Evolutionary conservation across 2,797 vertebrate species (phyloP).

Genomic region (Pangasius sanitwongsei): DNA sequence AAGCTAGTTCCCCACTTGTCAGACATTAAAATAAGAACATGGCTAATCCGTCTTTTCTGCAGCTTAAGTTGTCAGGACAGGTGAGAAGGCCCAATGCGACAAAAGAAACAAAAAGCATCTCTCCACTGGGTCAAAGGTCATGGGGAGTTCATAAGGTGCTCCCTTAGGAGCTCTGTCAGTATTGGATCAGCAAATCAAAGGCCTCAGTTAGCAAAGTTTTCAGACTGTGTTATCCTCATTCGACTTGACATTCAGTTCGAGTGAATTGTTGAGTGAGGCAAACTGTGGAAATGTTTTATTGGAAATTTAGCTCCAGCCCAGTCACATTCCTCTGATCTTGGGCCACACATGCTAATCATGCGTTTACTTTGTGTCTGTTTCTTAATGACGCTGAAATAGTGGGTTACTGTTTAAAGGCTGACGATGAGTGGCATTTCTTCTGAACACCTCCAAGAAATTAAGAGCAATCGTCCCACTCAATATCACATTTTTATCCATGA

Average conservation of each 20-base stretch:
- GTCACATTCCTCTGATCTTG: constrained; percentile 48
- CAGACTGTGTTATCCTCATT: constrained; percentile 17
- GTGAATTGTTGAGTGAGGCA: constrained; percentile 13
- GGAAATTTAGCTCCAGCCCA: constrained; percentile 60
- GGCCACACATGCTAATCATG: constrained; percentile 13
- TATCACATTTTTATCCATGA: neutral
- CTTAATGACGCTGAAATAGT: constrained; percentile 44
- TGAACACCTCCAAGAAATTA: neutral
- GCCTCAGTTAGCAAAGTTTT: constrained; percentile 19
- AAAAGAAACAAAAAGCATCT: neutral
- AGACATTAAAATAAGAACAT: neutral
- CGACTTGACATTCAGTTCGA: constrained; percentile 5
- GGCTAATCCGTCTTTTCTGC: neutral
- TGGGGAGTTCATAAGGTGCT: constrained; percentile 8
- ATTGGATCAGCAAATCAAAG: constrained; percentile 27
- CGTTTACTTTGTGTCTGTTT: neutral
- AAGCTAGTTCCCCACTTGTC: neutral
- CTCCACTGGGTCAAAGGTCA: constrained; percentile 21
- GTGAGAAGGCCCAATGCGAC: neutral
- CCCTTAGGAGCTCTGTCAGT: neutral
- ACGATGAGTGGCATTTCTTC: constrained; percentile 65
- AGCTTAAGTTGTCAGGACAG: neutral
- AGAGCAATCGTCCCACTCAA: neutral
- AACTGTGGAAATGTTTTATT: constrained; percentile 35
- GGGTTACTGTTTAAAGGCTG: constrained; percentile 64